These are phyloP conservation scores for Falco berigora DNA, from an alignment of 2,797 vertebrate genomes.

Conservation along the genomic window DNA sequence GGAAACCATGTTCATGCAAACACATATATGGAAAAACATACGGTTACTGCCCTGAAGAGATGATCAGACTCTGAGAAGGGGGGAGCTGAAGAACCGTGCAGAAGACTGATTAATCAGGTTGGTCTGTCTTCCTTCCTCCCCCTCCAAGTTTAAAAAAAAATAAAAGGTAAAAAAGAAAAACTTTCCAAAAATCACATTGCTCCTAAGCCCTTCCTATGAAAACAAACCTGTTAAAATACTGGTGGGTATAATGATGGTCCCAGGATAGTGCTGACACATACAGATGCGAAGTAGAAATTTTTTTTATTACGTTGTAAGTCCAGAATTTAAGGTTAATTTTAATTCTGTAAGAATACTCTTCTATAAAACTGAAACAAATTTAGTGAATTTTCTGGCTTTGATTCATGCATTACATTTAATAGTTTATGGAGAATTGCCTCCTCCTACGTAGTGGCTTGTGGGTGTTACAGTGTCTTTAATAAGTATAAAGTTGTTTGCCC, in stretches of 20 bases:
- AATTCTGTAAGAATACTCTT: background rate
- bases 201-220: background rate
- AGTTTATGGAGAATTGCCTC: background rate
- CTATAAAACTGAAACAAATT: background rate
- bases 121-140: background rate
- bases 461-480: background rate
- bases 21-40: background rate
- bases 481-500: background rate
- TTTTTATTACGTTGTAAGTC: background rate
- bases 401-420: background rate
- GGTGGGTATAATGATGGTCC: background rate
- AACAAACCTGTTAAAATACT: background rate
- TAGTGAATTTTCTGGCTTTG: background rate
- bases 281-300: background rate
- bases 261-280: background rate
- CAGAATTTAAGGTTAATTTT: background rate
- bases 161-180: background rate
- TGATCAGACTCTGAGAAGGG: background rate
- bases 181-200: background rate
- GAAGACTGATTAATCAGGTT: background rate
- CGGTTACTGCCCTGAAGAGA: background rate
- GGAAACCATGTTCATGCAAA: background rate
- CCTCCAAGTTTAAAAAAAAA: background rate
- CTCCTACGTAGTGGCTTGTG: background rate
- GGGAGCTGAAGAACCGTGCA: background rate